Evolutionary conservation across 2,888 invertebrate species (phyloP).

Genomic region (Caenorhabditis sp.): DNA sequence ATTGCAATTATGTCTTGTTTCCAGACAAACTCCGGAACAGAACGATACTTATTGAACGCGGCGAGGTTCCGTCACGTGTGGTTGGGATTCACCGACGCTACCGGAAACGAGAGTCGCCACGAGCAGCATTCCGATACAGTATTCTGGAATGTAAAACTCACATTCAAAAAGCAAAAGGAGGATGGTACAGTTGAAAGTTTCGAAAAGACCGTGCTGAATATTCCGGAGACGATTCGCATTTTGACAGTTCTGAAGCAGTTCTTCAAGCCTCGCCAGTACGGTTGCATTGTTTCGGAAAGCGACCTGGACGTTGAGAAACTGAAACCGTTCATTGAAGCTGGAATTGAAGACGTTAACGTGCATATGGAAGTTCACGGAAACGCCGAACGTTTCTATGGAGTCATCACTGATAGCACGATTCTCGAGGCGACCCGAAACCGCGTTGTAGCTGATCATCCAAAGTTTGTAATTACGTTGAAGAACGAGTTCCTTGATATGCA

Average conservation of each 20-base stretch:
- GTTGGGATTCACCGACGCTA: conserved; percentile 59
- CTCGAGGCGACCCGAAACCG: conserved; percentile 79
- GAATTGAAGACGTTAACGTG: conserved; percentile 71
- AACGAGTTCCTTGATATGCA: conserved; percentile 62
- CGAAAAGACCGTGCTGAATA: conserved; percentile 73
- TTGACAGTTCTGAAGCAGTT: conserved; percentile 76
- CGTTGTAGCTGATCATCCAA: conserved; percentile 75
- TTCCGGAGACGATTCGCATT: conserved; percentile 79
- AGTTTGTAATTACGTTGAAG: conserved; percentile 70
- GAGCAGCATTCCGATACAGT: conserved; percentile 81
- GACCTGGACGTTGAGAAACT: conserved; percentile 76
- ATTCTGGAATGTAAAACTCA: conserved; percentile 78
- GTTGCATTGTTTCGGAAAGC: conserved; percentile 76
- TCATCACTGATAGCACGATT: conserved; percentile 72
- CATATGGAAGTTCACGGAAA: conserved; percentile 75
- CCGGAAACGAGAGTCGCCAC: conserved; percentile 68
- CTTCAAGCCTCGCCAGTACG: conserved; percentile 72
- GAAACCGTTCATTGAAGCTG: conserved; percentile 74
- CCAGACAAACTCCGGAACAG: conserved; percentile 64
- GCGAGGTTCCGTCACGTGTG: conserved; percentile 65
- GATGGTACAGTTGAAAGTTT: conserved; percentile 63
- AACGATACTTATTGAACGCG: conserved; percentile 65
- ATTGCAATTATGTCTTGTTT: background rate
- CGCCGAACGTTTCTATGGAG: conserved; percentile 74
- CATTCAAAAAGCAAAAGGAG: conserved; percentile 66